Percentiles rank a stretch among this genome's conserved stretches.
phyloP scores from a whole-genome alignment of 30 jellyfish, hydroid and myxozoan species.

The Mastigias papua region DNA sequence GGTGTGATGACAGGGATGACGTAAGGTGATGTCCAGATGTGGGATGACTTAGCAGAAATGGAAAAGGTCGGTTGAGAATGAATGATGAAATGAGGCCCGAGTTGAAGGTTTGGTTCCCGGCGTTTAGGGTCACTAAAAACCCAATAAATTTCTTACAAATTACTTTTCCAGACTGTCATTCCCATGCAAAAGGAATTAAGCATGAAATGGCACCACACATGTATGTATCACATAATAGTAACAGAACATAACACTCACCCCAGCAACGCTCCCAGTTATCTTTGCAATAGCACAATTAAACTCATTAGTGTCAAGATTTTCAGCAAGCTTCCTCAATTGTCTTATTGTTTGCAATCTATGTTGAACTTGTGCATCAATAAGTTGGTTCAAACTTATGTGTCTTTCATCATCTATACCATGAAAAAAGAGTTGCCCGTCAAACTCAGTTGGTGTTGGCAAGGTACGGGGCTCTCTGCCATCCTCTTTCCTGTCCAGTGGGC shows the following conservation, averaged over 20 bases:
- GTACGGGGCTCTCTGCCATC: slow-evolving; percentile 15
- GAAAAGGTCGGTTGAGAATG: too few species aligned
- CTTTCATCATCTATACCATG: slow-evolving; percentile 13
- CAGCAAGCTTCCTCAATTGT: slow-evolving; percentile 35
- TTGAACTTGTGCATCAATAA: slow-evolving; percentile 39
- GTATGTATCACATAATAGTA: too few species aligned
- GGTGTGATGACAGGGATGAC: too few species aligned
- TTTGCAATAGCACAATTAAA: slow-evolving; percentile 58
- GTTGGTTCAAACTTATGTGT: background rate
- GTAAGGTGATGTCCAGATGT: too few species aligned
- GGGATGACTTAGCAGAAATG: too few species aligned
- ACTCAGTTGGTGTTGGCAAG: slow-evolving; percentile 56
- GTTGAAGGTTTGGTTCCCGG: too few species aligned
- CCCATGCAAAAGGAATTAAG: too few species aligned
- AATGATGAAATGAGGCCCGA: too few species aligned
- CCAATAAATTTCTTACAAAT: too few species aligned
- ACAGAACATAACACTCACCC: slow-evolving; percentile 4
- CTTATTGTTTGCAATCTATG: slow-evolving; percentile 21
- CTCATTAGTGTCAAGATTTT: slow-evolving; percentile 9
- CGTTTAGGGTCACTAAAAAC: too few species aligned
- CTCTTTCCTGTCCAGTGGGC: slow-evolving; percentile 55
- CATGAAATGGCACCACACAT: background rate
- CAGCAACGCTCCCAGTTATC: slow-evolving; percentile 49
- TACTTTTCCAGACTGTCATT: too few species aligned
- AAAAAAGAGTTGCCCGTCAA: slow-evolving; percentile 37